Conservation (phyloP, 1,140 invertebrate species). For the Nilaparvata lugens region DNA sequence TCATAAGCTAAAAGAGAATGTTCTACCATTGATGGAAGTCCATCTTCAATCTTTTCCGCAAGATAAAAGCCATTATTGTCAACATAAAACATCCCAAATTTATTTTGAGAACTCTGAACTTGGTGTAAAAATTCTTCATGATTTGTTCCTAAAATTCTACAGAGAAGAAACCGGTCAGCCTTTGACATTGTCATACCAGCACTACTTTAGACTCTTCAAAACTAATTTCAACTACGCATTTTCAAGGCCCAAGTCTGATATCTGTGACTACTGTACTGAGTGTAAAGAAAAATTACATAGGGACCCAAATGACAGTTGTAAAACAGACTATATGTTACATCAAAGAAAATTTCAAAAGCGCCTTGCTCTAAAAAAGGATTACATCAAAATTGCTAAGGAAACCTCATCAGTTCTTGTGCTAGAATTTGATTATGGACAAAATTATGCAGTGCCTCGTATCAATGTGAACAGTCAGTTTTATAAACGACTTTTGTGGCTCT, state of each 20-base stretch:
- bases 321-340: constrained; percentile 11
- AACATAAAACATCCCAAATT: too few relatives aligned
- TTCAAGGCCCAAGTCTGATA: constrained; percentile 11
- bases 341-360: constrained; percentile 9
- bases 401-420: constrained; percentile 6
- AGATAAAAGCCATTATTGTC: too few relatives aligned
- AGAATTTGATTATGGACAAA: constrained; percentile 21
- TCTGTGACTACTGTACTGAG: constrained; percentile 16
- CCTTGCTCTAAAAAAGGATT: constrained; percentile 9
- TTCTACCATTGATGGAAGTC: too few relatives aligned
- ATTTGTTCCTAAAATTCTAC: not conserved
- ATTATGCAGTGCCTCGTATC: constrained; percentile 15
- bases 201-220: constrained; percentile 13
- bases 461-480: constrained; percentile 18
- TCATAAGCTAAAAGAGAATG: too few relatives aligned
- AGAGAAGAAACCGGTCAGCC: not conserved
- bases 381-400: constrained; percentile 4
- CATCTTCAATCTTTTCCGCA: too few relatives aligned
- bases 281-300: constrained; percentile 15
- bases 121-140: not conserved
- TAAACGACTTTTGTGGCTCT: constrained; percentile 16
- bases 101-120: too few relatives aligned
- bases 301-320: constrained; percentile 15
- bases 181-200: not conserved
- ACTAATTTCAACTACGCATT: constrained; percentile 2